Conservation (phyloP, 1,140 invertebrate genomes). For the Pseudomyrmex dendroicus region DNA sequence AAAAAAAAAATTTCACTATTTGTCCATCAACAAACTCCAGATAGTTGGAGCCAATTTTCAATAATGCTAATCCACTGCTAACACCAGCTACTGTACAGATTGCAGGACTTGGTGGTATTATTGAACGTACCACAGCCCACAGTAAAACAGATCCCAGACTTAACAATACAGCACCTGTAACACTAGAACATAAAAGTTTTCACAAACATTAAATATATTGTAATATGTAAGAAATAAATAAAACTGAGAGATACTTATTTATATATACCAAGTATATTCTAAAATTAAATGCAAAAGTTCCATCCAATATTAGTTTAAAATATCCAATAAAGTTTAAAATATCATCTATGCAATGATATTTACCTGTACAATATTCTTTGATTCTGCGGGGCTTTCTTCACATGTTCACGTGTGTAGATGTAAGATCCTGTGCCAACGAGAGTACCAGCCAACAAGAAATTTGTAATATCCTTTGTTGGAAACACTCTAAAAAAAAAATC, state of each 20-base stretch:
- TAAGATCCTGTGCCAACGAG: slow-evolving; percentile 87
- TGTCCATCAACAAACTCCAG: slow-evolving; percentile 83
- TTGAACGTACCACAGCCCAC: slow-evolving; percentile 89
- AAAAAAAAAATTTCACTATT: slow-evolving; percentile 43
- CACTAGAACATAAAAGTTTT: slow-evolving; percentile 80
- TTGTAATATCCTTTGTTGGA: slow-evolving; percentile 86
- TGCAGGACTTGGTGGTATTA: slow-evolving; percentile 87
- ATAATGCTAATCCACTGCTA: slow-evolving; percentile 86
- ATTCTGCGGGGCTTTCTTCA: slow-evolving; percentile 81
- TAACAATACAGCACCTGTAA: slow-evolving; percentile 88
- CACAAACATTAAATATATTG: background rate
- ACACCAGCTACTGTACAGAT: slow-evolving; percentile 87
- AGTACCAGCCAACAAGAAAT: slow-evolving; percentile 86
- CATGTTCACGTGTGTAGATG: slow-evolving; percentile 87
- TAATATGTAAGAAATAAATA: no score
- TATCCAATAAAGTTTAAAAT: no score
- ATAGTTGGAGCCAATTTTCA: slow-evolving; percentile 88
- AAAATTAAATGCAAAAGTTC: no score
- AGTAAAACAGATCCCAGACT: slow-evolving; percentile 90
- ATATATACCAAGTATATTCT: no score
- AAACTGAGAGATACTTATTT: no score
- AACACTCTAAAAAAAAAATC: slow-evolving; percentile 85
- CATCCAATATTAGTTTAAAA: no score
- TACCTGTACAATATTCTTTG: slow-evolving; percentile 86
- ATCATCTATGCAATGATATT: no score